These are phyloP conservation scores for Microcebus jonahi DNA, from an alignment of 2,113 vertebrate genomes.

Conservation along the genomic window DNA sequence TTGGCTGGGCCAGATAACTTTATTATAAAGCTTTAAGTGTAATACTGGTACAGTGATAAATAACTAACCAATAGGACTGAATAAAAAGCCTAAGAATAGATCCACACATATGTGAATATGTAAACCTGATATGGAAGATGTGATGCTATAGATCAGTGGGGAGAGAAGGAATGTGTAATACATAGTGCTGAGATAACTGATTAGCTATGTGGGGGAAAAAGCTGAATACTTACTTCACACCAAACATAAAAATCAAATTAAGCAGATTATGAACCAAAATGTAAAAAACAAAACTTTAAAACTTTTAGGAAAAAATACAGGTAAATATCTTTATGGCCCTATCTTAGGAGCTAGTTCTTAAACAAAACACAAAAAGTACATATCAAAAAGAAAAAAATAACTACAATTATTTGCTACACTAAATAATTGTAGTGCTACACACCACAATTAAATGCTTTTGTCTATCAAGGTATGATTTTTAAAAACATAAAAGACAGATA, in stretches of 20 bases:
- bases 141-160: neutral
- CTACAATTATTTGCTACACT: neutral
- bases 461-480: neutral
- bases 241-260: neutral
- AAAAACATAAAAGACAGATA: neutral
- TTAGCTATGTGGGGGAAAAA: neutral
- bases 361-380: neutral
- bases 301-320: neutral
- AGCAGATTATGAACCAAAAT: neutral
- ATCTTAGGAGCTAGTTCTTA: neutral
- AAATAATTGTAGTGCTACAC: neutral
- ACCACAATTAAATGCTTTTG: constrained; percentile 6
- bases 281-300: neutral
- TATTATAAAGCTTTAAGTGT: neutral
- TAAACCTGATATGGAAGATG: neutral
- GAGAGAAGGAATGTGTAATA: neutral
- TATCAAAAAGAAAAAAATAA: neutral
- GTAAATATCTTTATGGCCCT: neutral
- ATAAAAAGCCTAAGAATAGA: neutral
- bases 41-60: neutral
- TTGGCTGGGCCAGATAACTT: neutral
- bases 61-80: neutral
- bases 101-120: neutral
- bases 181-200: neutral
- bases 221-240: neutral